Conservation (phyloP, 2,113 vertebrate species). For the Brienomyrus brachyistius region DNA sequence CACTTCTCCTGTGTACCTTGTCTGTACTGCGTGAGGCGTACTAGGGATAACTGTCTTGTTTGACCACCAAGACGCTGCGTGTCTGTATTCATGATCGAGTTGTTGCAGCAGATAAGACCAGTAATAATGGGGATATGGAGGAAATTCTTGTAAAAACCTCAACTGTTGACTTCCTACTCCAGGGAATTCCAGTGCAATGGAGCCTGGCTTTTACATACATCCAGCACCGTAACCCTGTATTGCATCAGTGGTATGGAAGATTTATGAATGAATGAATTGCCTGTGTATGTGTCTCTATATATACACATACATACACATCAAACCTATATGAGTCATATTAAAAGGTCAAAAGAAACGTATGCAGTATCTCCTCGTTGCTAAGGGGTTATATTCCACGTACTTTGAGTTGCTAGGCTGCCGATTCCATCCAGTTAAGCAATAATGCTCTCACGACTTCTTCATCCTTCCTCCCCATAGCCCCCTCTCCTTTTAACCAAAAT, state of each 20-base stretch:
- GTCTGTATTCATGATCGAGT: background rate
- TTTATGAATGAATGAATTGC: background rate
- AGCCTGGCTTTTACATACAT: background rate
- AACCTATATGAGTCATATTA: background rate
- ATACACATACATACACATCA: background rate
- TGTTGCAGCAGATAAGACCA: background rate
- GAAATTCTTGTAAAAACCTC: background rate
- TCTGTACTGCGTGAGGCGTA: too few species aligned
- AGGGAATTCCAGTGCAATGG: background rate
- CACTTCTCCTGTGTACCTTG: background rate
- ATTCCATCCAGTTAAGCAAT: constrained; percentile 57
- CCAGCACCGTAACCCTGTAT: background rate
- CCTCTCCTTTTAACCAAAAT: constrained; percentile 52
- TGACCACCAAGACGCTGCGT: background rate
- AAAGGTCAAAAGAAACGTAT: background rate
- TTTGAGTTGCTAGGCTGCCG: constrained; percentile 70
- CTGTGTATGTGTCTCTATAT: background rate
- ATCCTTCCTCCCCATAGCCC: constrained; percentile 22
- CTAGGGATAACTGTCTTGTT: background rate
- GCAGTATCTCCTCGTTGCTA: constrained; percentile 55
- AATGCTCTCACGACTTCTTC: constrained; percentile 27
- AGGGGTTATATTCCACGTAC: constrained; percentile 55
- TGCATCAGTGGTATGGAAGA: background rate
- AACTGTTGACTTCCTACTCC: background rate
- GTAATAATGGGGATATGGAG: background rate